These are phyloP conservation scores for Xestia xanthographa DNA, from an alignment of 2,888 invertebrate genomes.

Conservation along the genomic window DNA sequence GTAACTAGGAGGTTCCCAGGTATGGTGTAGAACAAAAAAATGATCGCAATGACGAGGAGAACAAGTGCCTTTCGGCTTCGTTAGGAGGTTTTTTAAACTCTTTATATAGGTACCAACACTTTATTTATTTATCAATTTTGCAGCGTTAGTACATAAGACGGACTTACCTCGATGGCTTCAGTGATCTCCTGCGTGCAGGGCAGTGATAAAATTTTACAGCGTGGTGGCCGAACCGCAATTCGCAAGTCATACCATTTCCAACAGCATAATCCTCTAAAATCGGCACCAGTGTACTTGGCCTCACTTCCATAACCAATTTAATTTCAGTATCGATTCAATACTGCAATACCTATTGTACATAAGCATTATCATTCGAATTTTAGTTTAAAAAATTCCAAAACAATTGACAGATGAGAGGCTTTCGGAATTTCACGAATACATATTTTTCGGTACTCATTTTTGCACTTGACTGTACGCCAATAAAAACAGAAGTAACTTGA, in stretches of 20 bases:
- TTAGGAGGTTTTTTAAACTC: no score
- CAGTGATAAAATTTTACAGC: conserved; percentile 44
- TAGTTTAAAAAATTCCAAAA: background rate
- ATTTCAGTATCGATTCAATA: background rate
- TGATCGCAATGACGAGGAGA: no score
- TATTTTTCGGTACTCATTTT: background rate
- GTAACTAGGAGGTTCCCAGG: no score
- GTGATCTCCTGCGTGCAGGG: conserved; percentile 21
- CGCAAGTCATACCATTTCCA: conserved; percentile 26
- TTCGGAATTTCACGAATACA: background rate
- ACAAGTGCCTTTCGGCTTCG: no score
- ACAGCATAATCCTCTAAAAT: conserved; percentile 42
- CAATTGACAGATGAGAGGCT: no score
- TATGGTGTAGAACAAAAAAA: no score
- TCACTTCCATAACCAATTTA: background rate
- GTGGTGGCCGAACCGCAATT: conserved; percentile 1
- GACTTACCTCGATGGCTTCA: conserved; percentile 13
- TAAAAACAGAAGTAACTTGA: conserved; percentile 17
- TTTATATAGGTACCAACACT: no score
- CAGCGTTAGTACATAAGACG: background rate
- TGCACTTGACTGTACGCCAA: conserved; percentile 23
- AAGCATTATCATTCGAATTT: background rate
- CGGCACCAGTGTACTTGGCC: conserved; percentile 11
- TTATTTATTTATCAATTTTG: conserved; percentile 4
- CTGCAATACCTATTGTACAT: background rate